A percentile compares a stretch with the other conserved stretches of the same genome.
These are phyloP conservation scores for Apodemia zela DNA, from an alignment of 2,888 invertebrate genomes.

Conservation along the genomic window DNA sequence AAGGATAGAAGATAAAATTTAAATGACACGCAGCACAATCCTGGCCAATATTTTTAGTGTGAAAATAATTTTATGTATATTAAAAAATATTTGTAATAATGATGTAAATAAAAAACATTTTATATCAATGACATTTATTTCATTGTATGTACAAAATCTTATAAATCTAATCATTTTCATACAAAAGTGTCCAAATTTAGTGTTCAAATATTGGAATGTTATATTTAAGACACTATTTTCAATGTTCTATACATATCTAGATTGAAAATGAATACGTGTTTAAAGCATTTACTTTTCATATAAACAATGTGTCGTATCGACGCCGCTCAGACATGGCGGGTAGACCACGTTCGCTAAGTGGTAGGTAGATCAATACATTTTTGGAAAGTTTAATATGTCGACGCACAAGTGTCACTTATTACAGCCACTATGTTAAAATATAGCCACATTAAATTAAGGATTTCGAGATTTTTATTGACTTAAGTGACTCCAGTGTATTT, in stretches of 20 bases:
- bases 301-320: not conserved
- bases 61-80: not conserved
- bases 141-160: slow-evolving; percentile 80
- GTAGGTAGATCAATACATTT: not conserved
- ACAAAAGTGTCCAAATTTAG: slow-evolving; percentile 78
- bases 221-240: slow-evolving; percentile 69
- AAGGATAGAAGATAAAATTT: no score
- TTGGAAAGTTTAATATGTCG: not conserved
- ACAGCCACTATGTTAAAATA: not conserved
- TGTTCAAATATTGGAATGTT: slow-evolving; percentile 77
- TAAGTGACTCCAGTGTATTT: no score
- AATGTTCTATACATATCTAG: slow-evolving; percentile 65
- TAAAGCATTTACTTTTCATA: slow-evolving; percentile 47
- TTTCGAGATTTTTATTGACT: no score
- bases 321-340: not conserved
- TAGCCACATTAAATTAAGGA: no score
- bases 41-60: no score
- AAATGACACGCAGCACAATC: no score
- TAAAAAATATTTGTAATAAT: not conserved
- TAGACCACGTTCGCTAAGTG: not conserved
- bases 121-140: slow-evolving; percentile 79
- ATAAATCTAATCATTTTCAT: slow-evolving; percentile 72
- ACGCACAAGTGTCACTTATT: slow-evolving; percentile 1
- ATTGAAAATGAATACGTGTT: slow-evolving; percentile 53
- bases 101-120: slow-evolving; percentile 46